These are phyloP conservation scores for Apis laboriosa DNA, from an alignment of 1,140 invertebrate genomes.

Conservation along the genomic window DNA sequence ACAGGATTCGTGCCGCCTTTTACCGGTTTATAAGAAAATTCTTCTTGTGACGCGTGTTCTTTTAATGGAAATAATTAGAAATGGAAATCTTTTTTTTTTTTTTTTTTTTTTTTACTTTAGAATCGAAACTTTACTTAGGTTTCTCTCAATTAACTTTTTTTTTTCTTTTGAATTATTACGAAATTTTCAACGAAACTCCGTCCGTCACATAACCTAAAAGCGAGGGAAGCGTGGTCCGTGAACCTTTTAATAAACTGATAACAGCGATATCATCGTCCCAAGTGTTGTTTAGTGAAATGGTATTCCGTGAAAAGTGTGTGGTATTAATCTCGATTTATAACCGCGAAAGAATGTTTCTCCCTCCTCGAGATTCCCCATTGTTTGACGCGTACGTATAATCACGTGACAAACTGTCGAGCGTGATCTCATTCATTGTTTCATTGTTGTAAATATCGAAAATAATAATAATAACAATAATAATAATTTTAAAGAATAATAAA, in stretches of 20 bases:
- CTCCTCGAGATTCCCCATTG: not conserved
- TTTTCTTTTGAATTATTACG: too few relatives aligned
- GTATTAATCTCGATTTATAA: not conserved
- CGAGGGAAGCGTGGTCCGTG: not conserved
- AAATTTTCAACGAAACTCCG: too few relatives aligned
- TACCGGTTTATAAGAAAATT: not conserved
- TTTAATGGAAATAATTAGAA: not conserved
- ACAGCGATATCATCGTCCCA: not conserved
- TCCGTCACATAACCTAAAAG: not conserved
- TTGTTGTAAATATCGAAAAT: not conserved
- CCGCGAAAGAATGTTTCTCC: not conserved
- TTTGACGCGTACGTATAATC: not conserved
- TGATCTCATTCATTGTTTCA: not conserved
- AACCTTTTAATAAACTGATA: not conserved
- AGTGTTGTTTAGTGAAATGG: not conserved
- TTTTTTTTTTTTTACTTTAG: too few relatives aligned
- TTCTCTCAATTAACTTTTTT: not conserved
- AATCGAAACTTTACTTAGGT: too few relatives aligned
- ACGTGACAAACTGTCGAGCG: not conserved
- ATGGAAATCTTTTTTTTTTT: not conserved
- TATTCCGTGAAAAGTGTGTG: conserved; percentile 8
- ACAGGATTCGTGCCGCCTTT: too few relatives aligned
- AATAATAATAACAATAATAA: too few relatives aligned
- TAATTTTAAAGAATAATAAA: too few relatives aligned
- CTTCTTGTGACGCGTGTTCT: not conserved